phyloP scores from a whole-genome alignment of 1,140 invertebrate species.

The Magallana angulata region DNA sequence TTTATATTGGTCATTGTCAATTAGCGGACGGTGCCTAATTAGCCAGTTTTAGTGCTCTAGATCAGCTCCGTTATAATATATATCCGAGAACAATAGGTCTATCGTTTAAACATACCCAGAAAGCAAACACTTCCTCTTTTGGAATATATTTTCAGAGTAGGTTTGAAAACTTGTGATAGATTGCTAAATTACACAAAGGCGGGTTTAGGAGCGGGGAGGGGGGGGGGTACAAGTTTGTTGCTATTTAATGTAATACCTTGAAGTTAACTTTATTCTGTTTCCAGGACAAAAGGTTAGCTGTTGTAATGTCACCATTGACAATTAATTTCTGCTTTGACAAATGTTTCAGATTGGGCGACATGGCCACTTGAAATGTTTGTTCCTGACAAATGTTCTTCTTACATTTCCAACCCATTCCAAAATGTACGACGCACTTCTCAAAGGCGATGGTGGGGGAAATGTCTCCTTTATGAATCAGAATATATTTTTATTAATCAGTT shows the following conservation, averaged over 20 bases:
- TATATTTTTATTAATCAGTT: neutral
- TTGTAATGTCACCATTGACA: slow-evolving; percentile 3
- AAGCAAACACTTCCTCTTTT: too few relatives aligned
- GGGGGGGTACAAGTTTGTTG: too few relatives aligned
- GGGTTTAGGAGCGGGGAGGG: too few relatives aligned
- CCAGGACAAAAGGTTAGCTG: neutral
- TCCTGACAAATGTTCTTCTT: slow-evolving; percentile 1
- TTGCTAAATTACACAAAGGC: too few relatives aligned
- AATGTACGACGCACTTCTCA: slow-evolving; percentile 9
- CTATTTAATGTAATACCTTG: neutral
- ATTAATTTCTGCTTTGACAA: neutral
- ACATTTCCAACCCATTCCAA: slow-evolving; percentile 25
- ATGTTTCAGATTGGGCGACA: slow-evolving; percentile 8
- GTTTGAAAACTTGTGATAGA: too few relatives aligned
- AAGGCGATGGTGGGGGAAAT: slow-evolving; percentile 7
- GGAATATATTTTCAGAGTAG: too few relatives aligned
- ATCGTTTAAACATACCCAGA: too few relatives aligned
- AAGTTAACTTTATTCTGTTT: slow-evolving; percentile 1
- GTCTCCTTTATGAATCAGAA: slow-evolving; percentile 19
- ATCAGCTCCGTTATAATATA: too few relatives aligned
- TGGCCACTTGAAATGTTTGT: slow-evolving; percentile 19
- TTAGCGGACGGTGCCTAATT: neutral
- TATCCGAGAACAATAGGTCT: too few relatives aligned
- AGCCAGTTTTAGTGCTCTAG: neutral
- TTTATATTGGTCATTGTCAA: neutral